phyloP scores from a whole-genome alignment of 1,140 invertebrate genomes.

The Proales similis region DNA sequence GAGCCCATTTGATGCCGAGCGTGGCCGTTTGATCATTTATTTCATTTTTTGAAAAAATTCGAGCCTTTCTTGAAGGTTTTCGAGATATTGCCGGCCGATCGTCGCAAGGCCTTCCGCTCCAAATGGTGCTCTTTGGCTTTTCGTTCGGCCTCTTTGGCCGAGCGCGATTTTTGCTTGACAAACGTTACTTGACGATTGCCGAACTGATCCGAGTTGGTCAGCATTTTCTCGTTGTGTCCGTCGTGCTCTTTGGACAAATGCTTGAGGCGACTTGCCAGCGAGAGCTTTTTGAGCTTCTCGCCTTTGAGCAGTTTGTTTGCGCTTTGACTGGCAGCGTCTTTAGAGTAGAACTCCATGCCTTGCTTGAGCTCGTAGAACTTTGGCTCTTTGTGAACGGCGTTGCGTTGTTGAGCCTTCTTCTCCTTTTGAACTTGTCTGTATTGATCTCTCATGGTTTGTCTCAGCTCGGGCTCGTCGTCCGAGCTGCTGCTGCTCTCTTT shows the following conservation, averaged over 20 bases:
- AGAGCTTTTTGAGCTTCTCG: conserved; percentile 17
- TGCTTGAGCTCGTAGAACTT: conserved; percentile 63
- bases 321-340: conserved; percentile 8
- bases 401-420: conserved; percentile 49
- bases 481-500: conserved; percentile 46
- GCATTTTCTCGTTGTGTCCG: conserved; percentile 47
- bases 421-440: conserved; percentile 57
- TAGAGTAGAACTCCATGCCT: conserved; percentile 57
- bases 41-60: conserved; percentile 37
- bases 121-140: conserved; percentile 61
- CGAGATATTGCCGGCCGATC: conserved; percentile 58
- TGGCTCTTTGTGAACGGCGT: conserved; percentile 42
- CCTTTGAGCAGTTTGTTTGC: conserved; percentile 36
- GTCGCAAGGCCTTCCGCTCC: conserved; percentile 64
- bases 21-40: too few species aligned
- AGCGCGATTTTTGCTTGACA: neutral
- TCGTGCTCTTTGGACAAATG: conserved; percentile 52
- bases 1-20: too few species aligned
- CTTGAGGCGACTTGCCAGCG: conserved; percentile 12
- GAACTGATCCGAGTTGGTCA: conserved; percentile 3
- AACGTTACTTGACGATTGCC: conserved; percentile 34
- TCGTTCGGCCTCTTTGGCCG: conserved; percentile 34
- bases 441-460: conserved; percentile 70
- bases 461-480: conserved; percentile 70
- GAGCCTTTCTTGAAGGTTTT: conserved; percentile 34